These are phyloP conservation scores for Diplazon laetatorius DNA, from an alignment of 2,888 invertebrate genomes.

Conservation along the genomic window DNA sequence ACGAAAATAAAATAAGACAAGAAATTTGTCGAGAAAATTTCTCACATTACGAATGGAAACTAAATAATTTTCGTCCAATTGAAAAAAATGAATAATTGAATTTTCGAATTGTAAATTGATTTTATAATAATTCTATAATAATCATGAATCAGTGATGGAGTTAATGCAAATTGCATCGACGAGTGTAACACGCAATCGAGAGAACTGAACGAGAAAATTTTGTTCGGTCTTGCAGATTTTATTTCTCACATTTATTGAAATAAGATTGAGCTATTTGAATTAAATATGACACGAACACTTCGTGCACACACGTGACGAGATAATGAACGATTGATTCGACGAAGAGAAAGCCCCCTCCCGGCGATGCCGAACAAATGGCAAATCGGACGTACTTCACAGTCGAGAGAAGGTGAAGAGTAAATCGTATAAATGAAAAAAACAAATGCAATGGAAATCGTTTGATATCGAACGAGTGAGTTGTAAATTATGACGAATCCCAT, in stretches of 20 bases:
- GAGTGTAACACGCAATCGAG: neutral
- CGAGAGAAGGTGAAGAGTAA: neutral
- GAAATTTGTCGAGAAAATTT: no score
- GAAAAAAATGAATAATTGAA: neutral
- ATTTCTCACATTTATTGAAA: conserved; percentile 17
- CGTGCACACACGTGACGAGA: neutral
- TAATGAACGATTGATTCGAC: conserved; percentile 15
- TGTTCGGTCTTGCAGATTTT: neutral
- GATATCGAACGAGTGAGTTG: conserved; percentile 13
- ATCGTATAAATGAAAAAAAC: conserved; percentile 34
- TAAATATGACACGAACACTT: conserved; percentile 1
- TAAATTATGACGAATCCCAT: conserved; percentile 30
- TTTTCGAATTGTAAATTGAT: no score
- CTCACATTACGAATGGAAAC: no score
- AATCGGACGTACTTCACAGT: conserved; percentile 25
- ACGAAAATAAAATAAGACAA: no score
- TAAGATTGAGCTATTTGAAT: conserved; percentile 22
- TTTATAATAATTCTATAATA: no score
- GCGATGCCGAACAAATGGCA: conserved; percentile 28
- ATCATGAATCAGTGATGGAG: no score
- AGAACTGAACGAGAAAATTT: neutral
- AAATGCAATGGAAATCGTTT: conserved; percentile 13
- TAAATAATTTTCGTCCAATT: neutral
- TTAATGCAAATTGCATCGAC: no score
- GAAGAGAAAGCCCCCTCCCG: conserved; percentile 28